Evolutionary conservation across 1,140 invertebrate genomes (phyloP).

Genomic region (Andricus grossulariae): DNA sequence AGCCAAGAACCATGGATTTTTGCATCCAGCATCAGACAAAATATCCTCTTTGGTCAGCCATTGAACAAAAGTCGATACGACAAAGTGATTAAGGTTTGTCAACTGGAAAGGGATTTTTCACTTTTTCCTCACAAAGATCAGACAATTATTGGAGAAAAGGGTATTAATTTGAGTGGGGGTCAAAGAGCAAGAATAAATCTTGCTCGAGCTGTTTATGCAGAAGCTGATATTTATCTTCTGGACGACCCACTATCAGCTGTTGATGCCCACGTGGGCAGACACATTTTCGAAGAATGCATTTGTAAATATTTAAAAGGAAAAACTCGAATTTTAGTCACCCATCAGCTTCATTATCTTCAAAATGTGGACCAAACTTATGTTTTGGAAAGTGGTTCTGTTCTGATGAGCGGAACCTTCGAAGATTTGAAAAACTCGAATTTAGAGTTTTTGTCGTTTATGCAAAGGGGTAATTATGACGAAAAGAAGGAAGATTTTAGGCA

Average conservation of each 20-base stretch:
- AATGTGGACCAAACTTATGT: constrained; percentile 81
- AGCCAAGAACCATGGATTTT: constrained; percentile 96
- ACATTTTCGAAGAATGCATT: constrained; percentile 84
- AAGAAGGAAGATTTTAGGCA: constrained; percentile 82
- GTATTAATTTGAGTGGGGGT: constrained; percentile 89
- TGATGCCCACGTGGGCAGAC: constrained; percentile 84
- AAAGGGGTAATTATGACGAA: constrained; percentile 76
- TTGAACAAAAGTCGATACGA: constrained; percentile 85
- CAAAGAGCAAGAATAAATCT: constrained; percentile 93
- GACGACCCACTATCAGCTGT: constrained; percentile 88
- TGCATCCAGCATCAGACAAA: constrained; percentile 85
- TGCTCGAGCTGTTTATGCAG: constrained; percentile 87
- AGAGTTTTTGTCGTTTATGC: constrained; percentile 77
- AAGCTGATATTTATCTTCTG: constrained; percentile 87
- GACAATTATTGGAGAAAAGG: constrained; percentile 93
- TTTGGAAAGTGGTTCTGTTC: constrained; percentile 80
- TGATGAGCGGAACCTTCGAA: constrained; percentile 78
- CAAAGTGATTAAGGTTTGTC: constrained; percentile 84
- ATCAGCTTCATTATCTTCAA: constrained; percentile 88
- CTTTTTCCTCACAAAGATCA: constrained; percentile 86
- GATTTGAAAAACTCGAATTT: constrained; percentile 79
- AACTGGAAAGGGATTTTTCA: constrained; percentile 86
- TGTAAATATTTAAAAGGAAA: constrained; percentile 81
- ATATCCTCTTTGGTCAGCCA: constrained; percentile 91
- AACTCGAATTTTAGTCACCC: constrained; percentile 86